Evolutionary conservation across 37 sponge, comb jelly and placozoan species (phyloP), one percentile per base, ranked within the genome.

Genomic region (Amphimedon queenslandica): DNA sequence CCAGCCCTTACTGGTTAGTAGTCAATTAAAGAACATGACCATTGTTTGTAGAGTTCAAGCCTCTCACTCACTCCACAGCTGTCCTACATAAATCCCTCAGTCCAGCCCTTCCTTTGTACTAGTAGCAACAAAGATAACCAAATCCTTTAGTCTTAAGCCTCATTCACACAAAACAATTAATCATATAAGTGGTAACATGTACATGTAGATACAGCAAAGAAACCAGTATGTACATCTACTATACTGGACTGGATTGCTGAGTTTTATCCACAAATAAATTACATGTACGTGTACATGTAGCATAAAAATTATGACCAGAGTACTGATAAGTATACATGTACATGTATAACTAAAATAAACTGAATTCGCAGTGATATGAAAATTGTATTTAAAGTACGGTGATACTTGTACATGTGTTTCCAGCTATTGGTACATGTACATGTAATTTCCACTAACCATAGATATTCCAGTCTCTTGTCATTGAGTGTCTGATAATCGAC

Each of bases 401-500:
- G 13, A 13, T 18, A 47, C 53, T 18, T 18, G 53, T 18, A 18
- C 8, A 47, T 30, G 64, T 30, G n/a, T 63, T n/a, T 23, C 28
- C 4, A 42, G 31, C 30, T 4, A 1, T 51, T 20, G 25, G 55
- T 38, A 75, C 23, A 1, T 36, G 24, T 28, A 5, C 35, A 75
- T 39, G 57, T 8, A 78, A 29, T 2, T 2, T 30, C 28, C 23
- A 57, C 76, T 66, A 36, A 95, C 98, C 98, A 97, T 37, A 97
- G 81, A 36, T 84, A 85, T 47, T 97, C 95, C 63, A 93, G 83
- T 43, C 89, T 60, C 58, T 69, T 81, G 0, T 85, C 87, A 67
- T 91, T 90, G 31, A 90, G 71, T 11, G 77, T 77, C 34, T 80
- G 81, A 28, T 85, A 70, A 33, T 97, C 92, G 23, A 47, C 69